These are phyloP conservation scores for Megalops atlanticus DNA, from an alignment of 2,113 vertebrate species.

Conservation along the genomic window DNA sequence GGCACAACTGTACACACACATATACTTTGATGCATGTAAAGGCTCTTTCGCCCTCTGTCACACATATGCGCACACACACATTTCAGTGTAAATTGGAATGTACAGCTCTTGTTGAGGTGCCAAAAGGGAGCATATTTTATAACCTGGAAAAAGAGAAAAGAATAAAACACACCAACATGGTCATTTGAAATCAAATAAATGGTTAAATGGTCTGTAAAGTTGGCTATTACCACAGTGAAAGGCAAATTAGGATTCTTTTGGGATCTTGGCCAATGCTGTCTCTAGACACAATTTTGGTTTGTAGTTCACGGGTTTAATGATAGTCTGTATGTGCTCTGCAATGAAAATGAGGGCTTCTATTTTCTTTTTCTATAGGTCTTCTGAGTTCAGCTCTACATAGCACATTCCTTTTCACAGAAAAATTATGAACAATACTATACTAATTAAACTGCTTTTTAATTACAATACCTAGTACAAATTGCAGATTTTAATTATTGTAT, in stretches of 20 bases:
- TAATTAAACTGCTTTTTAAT: too few relatives aligned
- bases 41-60: not conserved
- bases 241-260: not conserved
- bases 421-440: too few relatives aligned
- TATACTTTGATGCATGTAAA: too few relatives aligned
- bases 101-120: not conserved
- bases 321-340: not conserved
- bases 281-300: not conserved
- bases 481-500: too few relatives aligned
- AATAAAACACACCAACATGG: not conserved
- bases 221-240: slow-evolving; percentile 11
- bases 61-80: not conserved
- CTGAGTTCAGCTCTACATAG: too few relatives aligned
- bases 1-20: too few relatives aligned
- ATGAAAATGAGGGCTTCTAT: not conserved
- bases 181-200: not conserved
- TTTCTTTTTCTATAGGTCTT: not conserved
- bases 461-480: too few relatives aligned
- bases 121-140: not conserved
- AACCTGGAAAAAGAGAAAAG: not conserved
- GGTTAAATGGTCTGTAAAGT: not conserved
- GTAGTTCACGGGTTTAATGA: not conserved
- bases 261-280: not conserved
- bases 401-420: too few relatives aligned
- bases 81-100: not conserved